phyloP scores from a whole-genome alignment of 2,113 vertebrate species.

The Tor tambroides region DNA sequence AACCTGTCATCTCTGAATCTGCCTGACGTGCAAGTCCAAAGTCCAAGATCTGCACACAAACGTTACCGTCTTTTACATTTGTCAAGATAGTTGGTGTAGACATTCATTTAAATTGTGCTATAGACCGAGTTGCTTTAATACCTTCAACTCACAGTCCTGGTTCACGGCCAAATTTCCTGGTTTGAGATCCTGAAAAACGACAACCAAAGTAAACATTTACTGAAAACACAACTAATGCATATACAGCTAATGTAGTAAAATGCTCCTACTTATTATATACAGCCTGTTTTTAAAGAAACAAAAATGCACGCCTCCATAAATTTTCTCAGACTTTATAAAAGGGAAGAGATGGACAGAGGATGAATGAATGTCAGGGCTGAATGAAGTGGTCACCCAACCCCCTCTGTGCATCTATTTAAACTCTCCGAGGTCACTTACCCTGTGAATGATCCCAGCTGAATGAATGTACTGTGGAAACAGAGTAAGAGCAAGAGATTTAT shows the following conservation, averaged over 20 bases:
- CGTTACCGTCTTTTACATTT: no score
- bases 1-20: constrained; percentile 90
- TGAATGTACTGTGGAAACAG: constrained; percentile 89
- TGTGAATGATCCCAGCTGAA: constrained; percentile 92
- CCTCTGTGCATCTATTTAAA: constrained; percentile 54
- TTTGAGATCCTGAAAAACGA: constrained; percentile 87
- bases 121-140: constrained; percentile 56
- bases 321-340: background rate
- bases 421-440: constrained; percentile 81
- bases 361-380: constrained; percentile 50
- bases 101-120: no score
- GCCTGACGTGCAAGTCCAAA: no score
- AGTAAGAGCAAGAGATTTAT: constrained; percentile 42
- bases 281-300: constrained; percentile 1
- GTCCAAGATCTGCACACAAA: no score
- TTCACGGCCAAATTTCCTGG: constrained; percentile 94
- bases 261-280: background rate
- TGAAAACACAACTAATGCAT: background rate
- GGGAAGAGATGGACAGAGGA: constrained; percentile 39
- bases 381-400: constrained; percentile 54
- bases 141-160: constrained; percentile 97
- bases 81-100: no score
- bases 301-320: background rate
- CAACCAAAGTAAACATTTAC: background rate
- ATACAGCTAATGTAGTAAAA: background rate